Evolutionary conservation across 2,113 vertebrate species (phyloP).

Genomic region (Plotosus lineatus): DNA sequence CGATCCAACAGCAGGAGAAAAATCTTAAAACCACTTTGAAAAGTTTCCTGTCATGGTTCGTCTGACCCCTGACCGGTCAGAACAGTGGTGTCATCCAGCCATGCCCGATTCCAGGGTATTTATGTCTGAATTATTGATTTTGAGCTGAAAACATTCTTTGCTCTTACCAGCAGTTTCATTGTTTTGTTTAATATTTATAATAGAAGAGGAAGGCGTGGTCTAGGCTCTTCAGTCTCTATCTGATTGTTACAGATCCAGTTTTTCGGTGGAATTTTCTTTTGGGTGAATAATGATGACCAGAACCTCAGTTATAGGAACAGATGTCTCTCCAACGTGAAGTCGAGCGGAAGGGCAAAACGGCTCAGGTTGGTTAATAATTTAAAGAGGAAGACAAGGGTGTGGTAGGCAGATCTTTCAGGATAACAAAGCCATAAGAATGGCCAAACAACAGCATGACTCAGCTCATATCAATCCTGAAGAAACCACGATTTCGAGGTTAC

Average conservation of each 20-base stretch:
- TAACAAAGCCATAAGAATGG: background rate
- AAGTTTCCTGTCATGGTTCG: background rate
- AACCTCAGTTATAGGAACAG: background rate
- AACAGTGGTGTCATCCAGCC: background rate
- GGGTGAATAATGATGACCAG: background rate
- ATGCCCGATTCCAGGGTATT: background rate
- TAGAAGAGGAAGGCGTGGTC: background rate
- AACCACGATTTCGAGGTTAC: background rate
- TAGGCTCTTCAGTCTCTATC: background rate
- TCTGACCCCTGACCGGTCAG: background rate
- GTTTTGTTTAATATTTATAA: background rate
- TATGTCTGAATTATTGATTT: conserved; percentile 32
- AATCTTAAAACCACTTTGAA: background rate
- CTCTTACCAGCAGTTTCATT: conserved; percentile 1
- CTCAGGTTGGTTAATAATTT: background rate
- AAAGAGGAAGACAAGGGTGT: background rate
- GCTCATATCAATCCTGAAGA: background rate
- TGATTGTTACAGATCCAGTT: background rate
- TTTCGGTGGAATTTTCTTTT: background rate
- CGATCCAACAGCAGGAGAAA: no score
- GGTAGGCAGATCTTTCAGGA: background rate
- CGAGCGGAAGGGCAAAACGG: background rate
- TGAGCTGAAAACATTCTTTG: conserved; percentile 25
- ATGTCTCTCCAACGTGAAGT: background rate
- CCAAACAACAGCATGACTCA: background rate